phyloP scores from a whole-genome alignment of 2,113 vertebrate species.

The Sialia sialis region DNA sequence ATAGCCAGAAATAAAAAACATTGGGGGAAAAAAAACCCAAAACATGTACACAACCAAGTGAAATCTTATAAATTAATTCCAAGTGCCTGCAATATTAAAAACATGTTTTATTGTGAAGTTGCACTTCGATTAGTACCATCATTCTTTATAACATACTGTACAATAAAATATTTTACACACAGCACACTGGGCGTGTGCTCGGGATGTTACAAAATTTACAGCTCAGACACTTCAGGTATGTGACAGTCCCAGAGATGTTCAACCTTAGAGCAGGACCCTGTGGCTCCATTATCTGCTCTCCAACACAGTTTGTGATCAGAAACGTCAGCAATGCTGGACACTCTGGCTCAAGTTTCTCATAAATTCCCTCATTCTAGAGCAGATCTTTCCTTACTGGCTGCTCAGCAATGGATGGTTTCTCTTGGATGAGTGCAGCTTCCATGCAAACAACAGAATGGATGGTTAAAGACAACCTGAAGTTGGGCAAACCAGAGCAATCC shows the following conservation, averaged over 20 bases:
- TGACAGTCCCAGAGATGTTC: background rate
- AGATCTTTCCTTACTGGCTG: background rate
- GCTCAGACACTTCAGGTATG: background rate
- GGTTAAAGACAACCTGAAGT: background rate
- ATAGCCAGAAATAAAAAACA: background rate
- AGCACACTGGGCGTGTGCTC: background rate
- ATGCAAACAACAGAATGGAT: background rate
- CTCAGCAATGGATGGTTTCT: background rate
- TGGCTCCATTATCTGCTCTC: background rate
- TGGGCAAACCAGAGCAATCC: background rate
- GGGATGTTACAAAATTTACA: conserved; percentile 71
- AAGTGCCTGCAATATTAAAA: conserved; percentile 1
- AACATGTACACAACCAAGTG: fast-evolving
- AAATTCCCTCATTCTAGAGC: background rate
- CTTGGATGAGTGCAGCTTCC: background rate
- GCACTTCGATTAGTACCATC: conserved; percentile 15
- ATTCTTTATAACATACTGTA: conserved; percentile 64
- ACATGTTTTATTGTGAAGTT: conserved; percentile 31
- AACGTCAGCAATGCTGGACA: background rate
- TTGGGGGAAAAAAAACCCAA: fast-evolving
- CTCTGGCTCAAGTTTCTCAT: background rate
- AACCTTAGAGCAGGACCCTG: background rate
- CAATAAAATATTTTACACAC: conserved; percentile 59
- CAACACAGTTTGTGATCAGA: background rate
- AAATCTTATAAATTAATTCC: background rate